Percentiles rank a stretch among this genome's conserved stretches.
Conservation (phyloP, 2,797 vertebrate genomes). For the Podarcis lilfordi region DNA sequence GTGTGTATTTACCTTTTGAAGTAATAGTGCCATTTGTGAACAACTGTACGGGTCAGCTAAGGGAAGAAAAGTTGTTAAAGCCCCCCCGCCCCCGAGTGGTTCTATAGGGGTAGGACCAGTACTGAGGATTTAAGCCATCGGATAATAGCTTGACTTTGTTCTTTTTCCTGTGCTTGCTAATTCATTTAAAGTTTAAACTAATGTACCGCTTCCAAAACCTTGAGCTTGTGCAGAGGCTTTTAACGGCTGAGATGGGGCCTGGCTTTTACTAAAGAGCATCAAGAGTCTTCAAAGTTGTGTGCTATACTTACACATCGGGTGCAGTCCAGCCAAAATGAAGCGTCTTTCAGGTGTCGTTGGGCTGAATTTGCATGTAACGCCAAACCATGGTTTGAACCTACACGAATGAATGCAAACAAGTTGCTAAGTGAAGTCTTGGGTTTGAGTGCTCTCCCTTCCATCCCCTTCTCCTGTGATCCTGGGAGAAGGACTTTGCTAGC, state of each 20-base stretch:
- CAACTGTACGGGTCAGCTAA: neutral
- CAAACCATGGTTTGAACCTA: too few relatives aligned
- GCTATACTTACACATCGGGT: neutral
- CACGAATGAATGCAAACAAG: too few relatives aligned
- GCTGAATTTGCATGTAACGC: too few relatives aligned
- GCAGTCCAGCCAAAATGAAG: neutral
- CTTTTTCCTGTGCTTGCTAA: constrained; percentile 1
- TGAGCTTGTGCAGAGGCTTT: neutral
- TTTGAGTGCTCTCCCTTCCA: too few relatives aligned
- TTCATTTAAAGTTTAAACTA: neutral
- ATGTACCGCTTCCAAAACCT: neutral
- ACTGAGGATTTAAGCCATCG: neutral
- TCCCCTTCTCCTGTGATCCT: too few relatives aligned
- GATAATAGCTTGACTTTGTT: neutral
- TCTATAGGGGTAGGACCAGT: fast-evolving
- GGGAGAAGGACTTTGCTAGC: too few relatives aligned
- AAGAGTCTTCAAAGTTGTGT: neutral
- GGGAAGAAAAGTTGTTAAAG: constrained; percentile 1
- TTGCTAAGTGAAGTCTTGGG: too few relatives aligned
- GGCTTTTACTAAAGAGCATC: neutral
- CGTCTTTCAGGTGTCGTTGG: neutral
- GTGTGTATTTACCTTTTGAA: neutral
- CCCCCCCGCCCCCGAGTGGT: neutral
- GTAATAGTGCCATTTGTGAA: neutral
- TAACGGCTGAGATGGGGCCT: neutral